Base-by-base conservation (phyloP, 1,140 invertebrate genomes). In the Megalonaias nervosa region DNA sequence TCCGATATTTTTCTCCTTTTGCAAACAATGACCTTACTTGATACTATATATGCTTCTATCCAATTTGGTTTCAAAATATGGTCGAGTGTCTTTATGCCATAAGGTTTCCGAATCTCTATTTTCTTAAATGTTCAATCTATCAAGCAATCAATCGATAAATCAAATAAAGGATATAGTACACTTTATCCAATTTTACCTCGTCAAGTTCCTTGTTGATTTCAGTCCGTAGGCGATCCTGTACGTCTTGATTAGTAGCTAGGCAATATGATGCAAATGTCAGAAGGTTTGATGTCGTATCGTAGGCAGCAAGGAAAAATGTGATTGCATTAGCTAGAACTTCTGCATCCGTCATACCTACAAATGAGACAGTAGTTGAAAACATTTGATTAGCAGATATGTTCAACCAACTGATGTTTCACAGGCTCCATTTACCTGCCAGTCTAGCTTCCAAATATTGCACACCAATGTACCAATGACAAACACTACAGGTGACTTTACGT, bases 251-350 rank as follows among this genome's bases (percentile, higher is more conserved):
- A n/a, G 90, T 81, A 6, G 94, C 93, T n/a, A 95, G 83, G 76
- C 93, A 90, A 68, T 93, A 93, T 1, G 91, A 85, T 0, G 92
- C 85, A 79, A 93, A 93, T 0, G 91, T 86, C 66, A 94, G 85
- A 0, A 92, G 88, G 0, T 92, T 92, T 0, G 93, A 90, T 0
- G 93, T 92, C 0, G 94, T 94, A 84, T 94, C 94, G 78, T 93
- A 94, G 4, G 94, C 94, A 70, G 93, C 94, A 2, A 92, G 89
- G 75, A 94, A 94, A 81, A 95, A 95, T 12, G 94, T 70, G 1
- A 93, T 90, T 1, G 93, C 93, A 84, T 95, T 94, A 0, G 93
- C 92, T 2, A 94, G 90, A 17, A 96, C 92, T 81, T 95, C 93
- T 17, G 93, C 92, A 62, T 79, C 69, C 2, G 71, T 82, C 64